Evolutionary conservation across 2,888 invertebrate species (phyloP), one percentile per base, ranked within the genome.

Genomic region (Dryadula phaetusa): DNA sequence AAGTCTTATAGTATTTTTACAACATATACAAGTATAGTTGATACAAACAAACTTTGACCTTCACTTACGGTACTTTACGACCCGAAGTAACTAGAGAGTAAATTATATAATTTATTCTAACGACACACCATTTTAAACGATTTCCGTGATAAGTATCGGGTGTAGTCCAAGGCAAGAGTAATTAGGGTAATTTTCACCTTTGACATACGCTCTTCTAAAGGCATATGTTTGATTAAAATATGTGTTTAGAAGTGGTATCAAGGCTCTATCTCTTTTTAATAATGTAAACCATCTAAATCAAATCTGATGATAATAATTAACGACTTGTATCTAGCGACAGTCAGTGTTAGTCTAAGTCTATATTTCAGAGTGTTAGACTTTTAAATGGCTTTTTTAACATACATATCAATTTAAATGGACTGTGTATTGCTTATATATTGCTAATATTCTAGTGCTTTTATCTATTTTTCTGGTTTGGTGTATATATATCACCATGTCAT

Each of bases 101-200:
- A 63, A 49, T 34, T 54, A 47, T 42, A 7, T 52, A 44, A 56
- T 66, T 61, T 66, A 67, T 54, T 56, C 7, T 18, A 62, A 67
- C 64, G 60, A 34, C 42, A 34, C 44, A 40, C 34, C 47, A 67
- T 64, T 49, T 63, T 58, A 61, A 22, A 37, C 34, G 42, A 63
- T 40, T 28, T 22, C 46, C 34, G 8, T 49, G 68, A 68, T 68
- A 70, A 68, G 46, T 32, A 65, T 65, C 65, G 42, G 28, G n/a
- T 25, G 37, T 56, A 52, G 63, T 61, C 34, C 62, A 67, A 64
- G 61, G 70, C 58, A 62, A 40, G 52, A 64, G 62, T 67, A 67
- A 65, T 70, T 70, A 70, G 62, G 62, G 53, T 67, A 70, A 67
- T 70, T 65, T 65, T 70, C 70, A 70, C 67, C 70, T 70, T 68